A percentile compares a stretch with the other conserved stretches of the same genome.
Evolutionary conservation across 2,888 invertebrate species (phyloP).

Genomic region (Tachina grossa): DNA sequence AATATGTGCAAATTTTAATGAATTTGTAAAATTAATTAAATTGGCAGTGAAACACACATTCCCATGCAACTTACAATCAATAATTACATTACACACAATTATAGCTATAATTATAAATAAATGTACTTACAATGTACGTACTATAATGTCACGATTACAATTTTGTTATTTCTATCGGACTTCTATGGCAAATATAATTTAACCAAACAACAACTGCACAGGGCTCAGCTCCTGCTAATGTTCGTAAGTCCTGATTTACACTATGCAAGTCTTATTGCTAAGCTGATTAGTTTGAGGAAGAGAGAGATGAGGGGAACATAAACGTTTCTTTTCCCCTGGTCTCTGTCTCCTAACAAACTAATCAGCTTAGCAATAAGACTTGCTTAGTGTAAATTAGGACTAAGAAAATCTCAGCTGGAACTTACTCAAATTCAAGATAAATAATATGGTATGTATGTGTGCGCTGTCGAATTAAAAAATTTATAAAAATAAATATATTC

Average conservation of each 20-base stretch:
- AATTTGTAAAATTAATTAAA: slow-evolving; percentile 51
- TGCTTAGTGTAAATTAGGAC: too few species aligned
- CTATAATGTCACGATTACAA: slow-evolving; percentile 56
- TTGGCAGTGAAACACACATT: slow-evolving; percentile 32
- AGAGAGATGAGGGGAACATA: too few species aligned
- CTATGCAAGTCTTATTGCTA: too few species aligned
- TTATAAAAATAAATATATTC: slow-evolving; percentile 57
- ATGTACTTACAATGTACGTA: slow-evolving; percentile 24
- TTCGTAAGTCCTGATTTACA: too few species aligned
- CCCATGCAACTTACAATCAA: slow-evolving; percentile 27
- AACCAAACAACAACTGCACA: slow-evolving; percentile 2
- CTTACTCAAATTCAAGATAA: slow-evolving; percentile 19
- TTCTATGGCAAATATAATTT: slow-evolving; percentile 19
- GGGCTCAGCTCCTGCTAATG: not conserved
- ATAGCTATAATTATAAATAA: slow-evolving; percentile 42
- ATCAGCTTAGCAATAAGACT: too few species aligned
- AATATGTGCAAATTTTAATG: slow-evolving; percentile 41
- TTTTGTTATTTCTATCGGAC: slow-evolving; percentile 34
- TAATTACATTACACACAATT: slow-evolving; percentile 40
- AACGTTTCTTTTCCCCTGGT: too few species aligned
- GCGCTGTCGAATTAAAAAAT: slow-evolving; percentile 28
- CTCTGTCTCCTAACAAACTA: too few species aligned
- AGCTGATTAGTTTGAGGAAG: too few species aligned
- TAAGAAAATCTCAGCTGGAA: slow-evolving; percentile 45
- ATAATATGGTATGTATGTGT: not conserved